Evolutionary conservation across 1,140 invertebrate genomes (phyloP).

Genomic region (Neodiprion virginianus): DNA sequence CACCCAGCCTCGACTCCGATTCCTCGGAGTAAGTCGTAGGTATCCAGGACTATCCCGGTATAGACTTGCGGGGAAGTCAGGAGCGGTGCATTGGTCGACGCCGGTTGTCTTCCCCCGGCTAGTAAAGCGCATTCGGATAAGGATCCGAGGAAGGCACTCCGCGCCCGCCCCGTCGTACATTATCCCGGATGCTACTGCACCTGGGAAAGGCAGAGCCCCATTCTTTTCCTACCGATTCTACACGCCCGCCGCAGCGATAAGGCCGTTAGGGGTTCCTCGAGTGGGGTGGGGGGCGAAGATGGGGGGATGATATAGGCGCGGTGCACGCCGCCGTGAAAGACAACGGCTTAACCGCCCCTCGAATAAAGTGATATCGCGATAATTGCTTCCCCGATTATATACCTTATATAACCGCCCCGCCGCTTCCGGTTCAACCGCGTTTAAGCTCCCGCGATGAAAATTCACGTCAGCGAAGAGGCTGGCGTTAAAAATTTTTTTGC

Average conservation of each 20-base stretch:
- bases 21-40: no score
- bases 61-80: no score
- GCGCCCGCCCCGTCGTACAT: not conserved
- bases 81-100: no score
- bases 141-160: not conserved
- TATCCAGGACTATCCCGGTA: no score
- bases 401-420: no score
- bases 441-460: no score
- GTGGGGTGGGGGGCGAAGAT: not conserved
- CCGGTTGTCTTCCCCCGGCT: not conserved
- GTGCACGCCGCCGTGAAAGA: not conserved
- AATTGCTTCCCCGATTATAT: not conserved
- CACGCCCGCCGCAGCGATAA: not conserved
- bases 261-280: not conserved
- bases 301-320: not conserved
- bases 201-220: conserved; percentile 6
- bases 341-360: not conserved
- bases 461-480: no score
- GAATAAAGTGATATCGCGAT: not conserved
- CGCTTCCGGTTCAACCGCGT: no score
- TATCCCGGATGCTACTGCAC: conserved; percentile 1
- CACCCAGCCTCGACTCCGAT: no score
- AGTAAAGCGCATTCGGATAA: not conserved
- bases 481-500: no score
- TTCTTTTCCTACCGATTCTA: not conserved